phyloP scores from a whole-genome alignment of 2,797 vertebrate species.

The Pitangus sulphuratus region DNA sequence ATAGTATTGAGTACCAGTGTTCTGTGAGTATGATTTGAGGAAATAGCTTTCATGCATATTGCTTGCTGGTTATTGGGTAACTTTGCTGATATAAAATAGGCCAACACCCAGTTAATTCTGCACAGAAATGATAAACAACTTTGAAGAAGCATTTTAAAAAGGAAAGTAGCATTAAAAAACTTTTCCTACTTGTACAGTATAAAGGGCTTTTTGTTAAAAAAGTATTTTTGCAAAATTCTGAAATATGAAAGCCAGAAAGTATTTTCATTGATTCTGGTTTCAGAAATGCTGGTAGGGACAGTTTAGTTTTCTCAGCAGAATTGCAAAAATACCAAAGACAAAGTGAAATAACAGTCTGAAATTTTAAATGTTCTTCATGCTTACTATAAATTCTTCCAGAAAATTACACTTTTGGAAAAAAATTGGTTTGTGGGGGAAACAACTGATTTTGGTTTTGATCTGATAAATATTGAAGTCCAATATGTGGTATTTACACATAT shows the following conservation, averaged over 20 bases:
- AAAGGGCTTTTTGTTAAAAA: neutral
- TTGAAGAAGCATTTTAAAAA: neutral
- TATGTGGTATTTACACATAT: neutral
- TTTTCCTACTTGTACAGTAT: neutral
- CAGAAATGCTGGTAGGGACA: neutral
- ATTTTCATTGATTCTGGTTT: neutral
- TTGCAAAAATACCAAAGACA: neutral
- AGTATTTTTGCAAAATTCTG: neutral
- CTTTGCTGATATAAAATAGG: neutral
- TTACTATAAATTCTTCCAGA: neutral
- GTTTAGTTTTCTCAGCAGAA: neutral
- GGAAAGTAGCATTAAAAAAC: neutral
- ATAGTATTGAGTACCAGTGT: neutral
- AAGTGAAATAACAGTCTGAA: neutral
- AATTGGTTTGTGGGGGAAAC: neutral
- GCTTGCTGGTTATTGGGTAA: neutral
- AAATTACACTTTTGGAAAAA: neutral
- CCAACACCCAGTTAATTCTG: neutral
- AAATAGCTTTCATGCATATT: neutral
- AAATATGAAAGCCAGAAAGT: neutral
- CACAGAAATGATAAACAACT: neutral
- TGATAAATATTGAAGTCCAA: neutral
- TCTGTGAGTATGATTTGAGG: neutral
- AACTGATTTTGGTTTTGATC: fast-evolving
- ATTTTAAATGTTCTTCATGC: neutral